Evolutionary conservation across 23 tunicate species (phyloP).

Genomic region (Ascidia mentula): DNA sequence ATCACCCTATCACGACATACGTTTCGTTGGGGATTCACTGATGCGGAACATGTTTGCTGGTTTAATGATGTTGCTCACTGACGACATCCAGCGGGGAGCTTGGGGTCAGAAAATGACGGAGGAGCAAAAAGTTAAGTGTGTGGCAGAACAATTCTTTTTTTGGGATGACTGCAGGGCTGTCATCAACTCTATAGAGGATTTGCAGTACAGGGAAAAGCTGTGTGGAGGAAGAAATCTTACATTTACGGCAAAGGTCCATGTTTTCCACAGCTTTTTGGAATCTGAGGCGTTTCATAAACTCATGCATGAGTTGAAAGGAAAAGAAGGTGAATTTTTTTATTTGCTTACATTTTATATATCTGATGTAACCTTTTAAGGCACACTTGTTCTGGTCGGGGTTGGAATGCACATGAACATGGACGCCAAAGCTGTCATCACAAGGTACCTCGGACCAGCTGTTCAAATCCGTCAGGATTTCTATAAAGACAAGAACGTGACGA

Average conservation of each 20-base stretch:
- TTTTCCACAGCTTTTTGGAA: slow-evolving; percentile 4
- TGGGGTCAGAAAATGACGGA: slow-evolving; percentile 27
- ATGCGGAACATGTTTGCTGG: slow-evolving; percentile 58
- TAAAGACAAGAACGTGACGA: not conserved
- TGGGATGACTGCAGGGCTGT: slow-evolving; percentile 28
- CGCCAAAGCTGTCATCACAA: not conserved
- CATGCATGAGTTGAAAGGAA: not conserved
- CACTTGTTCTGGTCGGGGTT: not conserved
- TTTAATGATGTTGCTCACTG: slow-evolving; percentile 20
- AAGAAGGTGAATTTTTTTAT: not conserved
- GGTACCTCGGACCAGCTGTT: slow-evolving; percentile 11
- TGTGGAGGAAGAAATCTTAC: slow-evolving; percentile 28
- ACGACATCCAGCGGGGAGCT: slow-evolving; percentile 25
- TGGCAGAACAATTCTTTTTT: slow-evolving; percentile 12
- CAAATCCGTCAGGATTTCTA: not conserved
- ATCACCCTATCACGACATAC: slow-evolving; percentile 4
- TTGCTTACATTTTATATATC: not conserved
- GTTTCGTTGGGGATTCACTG: slow-evolving; percentile 70
- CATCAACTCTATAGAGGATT: not conserved
- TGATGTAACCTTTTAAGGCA: not conserved
- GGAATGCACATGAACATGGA: slow-evolving; percentile 30
- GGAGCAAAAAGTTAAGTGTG: slow-evolving; percentile 2
- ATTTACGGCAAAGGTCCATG: slow-evolving; percentile 7
- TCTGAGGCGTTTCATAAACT: not conserved
- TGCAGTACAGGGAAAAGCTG: not conserved